A percentile compares a stretch with the other conserved stretches of the same genome.
These are phyloP conservation scores for Spatulosminthurus flaviceps DNA, from an alignment of 2,888 invertebrate species.

Conservation along the genomic window DNA sequence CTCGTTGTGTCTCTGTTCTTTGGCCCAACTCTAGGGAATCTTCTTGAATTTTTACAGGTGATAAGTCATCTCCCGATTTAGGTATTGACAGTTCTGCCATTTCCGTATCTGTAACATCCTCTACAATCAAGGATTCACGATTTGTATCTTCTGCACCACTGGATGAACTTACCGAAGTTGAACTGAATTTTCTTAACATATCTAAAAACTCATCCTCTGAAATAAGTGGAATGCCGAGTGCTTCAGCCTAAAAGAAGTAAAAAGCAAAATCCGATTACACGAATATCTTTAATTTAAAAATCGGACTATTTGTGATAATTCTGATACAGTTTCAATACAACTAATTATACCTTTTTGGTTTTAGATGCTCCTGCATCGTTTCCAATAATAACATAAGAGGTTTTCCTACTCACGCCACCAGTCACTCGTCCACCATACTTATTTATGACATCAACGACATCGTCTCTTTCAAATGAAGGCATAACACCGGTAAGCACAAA, in stretches of 20 bases:
- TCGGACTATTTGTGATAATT: no score
- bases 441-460: conserved; percentile 77
- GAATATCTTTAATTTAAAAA: no score
- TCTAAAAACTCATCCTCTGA: conserved; percentile 85
- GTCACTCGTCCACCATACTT: conserved; percentile 84
- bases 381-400: conserved; percentile 83
- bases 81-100: no score
- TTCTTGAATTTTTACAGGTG: no score
- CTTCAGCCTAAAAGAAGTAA: neutral
- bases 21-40: no score
- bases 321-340: no score
- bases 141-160: neutral
- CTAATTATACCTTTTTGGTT: conserved; percentile 73
- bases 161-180: conserved; percentile 31
- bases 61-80: no score
- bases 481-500: conserved; percentile 86
- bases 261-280: no score
- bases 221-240: conserved; percentile 76
- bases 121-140: conserved; percentile 19
- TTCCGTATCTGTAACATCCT: no score
- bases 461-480: conserved; percentile 86
- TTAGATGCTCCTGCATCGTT: conserved; percentile 88
- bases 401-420: conserved; percentile 78
- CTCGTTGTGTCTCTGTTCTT: no score
- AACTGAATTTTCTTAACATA: conserved; percentile 71